Evolutionary conservation across 37 sponge, comb jelly and placozoan genomes (phyloP), one percentile per base, ranked within the genome.

Genomic region (Halisarca cf. caerulea): DNA sequence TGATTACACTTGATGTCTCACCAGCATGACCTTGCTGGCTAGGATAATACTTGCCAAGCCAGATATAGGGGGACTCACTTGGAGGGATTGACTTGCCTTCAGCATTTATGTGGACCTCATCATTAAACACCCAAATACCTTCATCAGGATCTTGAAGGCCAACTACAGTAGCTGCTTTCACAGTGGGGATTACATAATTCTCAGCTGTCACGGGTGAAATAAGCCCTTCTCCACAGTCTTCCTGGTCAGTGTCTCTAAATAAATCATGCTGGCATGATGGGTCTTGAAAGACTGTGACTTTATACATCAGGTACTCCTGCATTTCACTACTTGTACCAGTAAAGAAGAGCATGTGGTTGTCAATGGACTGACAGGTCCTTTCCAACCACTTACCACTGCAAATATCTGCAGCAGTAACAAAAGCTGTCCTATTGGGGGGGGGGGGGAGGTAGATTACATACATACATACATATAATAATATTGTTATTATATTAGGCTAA

Each of bases 41-140:
- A 54, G 57, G 57, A 17, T 54, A 54, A 17, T 18, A 54, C 17
- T 54, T 54, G 15, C 57, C 57, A 11, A 54, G n/a, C n/a, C n/a
- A n/a, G 66, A 14, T 23, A 64, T 64, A 64, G 66, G 27, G 27
- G 8, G 66, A 64, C 27, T 64, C 28, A n/a, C 18, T 64, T 9
- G 27, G 27, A 25, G 27, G 66, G 8, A 64, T 64, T 8, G 27
- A 64, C 27, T 64, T 18, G 8, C 66, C 23, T 64, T 14, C 9
- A 64, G 66, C 66, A 64, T 64, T n/a, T 14, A 64, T 64, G 27
- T 64, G 66, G 27, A 64, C 66, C 8, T 64, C 28, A 24, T 15
- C 9, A 64, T 64, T 64, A 27, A 64, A 64, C 28, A 64, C 66
- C 66, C 66, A 64, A 64, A 64, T 64, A 7, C 66, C 66, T 64